These are phyloP conservation scores for Eugnorisma glareosa DNA, from an alignment of 2,888 invertebrate genomes.

Conservation along the genomic window DNA sequence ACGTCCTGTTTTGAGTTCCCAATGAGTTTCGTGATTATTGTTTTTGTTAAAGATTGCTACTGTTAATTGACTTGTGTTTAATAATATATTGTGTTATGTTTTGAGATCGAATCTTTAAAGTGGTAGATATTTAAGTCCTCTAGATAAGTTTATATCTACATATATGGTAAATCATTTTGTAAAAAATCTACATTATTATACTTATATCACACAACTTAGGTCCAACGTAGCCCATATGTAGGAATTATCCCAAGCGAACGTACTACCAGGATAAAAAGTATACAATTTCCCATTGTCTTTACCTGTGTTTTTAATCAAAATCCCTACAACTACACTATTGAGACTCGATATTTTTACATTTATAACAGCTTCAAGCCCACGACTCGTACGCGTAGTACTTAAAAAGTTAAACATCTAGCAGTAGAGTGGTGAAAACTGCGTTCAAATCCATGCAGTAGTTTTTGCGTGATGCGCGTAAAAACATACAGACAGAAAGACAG, in stretches of 20 bases:
- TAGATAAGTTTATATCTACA: not conserved
- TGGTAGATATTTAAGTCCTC: not conserved
- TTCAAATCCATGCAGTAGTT: too few relatives aligned
- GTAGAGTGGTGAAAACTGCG: too few relatives aligned
- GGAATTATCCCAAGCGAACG: not conserved
- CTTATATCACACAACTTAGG: not conserved
- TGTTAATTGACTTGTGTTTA: not conserved
- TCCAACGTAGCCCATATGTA: not conserved
- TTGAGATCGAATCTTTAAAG: not conserved
- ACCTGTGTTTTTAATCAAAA: not conserved
- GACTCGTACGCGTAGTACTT: too few relatives aligned
- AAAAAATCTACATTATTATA: not conserved
- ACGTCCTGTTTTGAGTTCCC: conserved; percentile 24
- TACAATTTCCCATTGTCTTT: not conserved
- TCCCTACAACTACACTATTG: not conserved
- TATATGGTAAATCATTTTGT: not conserved
- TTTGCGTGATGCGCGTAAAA: too few relatives aligned
- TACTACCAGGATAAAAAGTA: not conserved
- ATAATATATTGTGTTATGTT: not conserved
- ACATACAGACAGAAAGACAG: too few relatives aligned
- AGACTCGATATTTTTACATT: not conserved
- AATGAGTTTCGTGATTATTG: conserved; percentile 20
- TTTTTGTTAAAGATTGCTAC: conserved; percentile 20
- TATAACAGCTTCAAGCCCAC: too few relatives aligned
- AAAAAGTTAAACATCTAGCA: too few relatives aligned